Evolutionary conservation across 2,797 vertebrate species (phyloP).

Genomic region (Pelochelys cantorii): DNA sequence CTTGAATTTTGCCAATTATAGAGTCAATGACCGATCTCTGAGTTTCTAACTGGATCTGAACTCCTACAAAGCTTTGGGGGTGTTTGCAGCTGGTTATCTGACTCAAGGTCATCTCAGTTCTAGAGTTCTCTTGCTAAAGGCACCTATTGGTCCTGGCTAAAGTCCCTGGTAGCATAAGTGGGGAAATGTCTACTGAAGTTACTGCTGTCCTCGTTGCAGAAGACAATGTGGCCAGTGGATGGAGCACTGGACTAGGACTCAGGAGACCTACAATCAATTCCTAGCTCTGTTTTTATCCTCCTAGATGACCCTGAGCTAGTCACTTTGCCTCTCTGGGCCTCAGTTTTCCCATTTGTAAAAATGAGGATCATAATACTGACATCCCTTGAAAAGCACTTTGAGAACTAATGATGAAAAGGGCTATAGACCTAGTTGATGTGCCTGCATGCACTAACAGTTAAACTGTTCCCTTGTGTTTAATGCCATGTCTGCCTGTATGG

Average conservation of each 20-base stretch:
- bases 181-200: neutral
- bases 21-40: neutral
- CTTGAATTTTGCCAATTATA: neutral
- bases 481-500: neutral
- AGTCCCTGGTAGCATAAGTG: neutral
- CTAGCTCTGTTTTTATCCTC: neutral
- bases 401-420: neutral
- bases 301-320: neutral
- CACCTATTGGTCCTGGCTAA: neutral
- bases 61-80: neutral
- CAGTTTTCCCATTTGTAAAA: neutral
- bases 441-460: neutral
- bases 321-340: neutral
- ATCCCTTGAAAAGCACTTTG: neutral
- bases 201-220: neutral
- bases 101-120: neutral
- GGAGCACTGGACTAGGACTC: neutral
- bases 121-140: neutral
- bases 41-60: neutral
- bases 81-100: neutral
- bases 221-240: neutral
- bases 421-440: neutral
- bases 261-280: neutral
- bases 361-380: neutral
- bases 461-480: neutral